phyloP scores from a whole-genome alignment of 2,113 vertebrate species.

The Macroglossus sobrinus region DNA sequence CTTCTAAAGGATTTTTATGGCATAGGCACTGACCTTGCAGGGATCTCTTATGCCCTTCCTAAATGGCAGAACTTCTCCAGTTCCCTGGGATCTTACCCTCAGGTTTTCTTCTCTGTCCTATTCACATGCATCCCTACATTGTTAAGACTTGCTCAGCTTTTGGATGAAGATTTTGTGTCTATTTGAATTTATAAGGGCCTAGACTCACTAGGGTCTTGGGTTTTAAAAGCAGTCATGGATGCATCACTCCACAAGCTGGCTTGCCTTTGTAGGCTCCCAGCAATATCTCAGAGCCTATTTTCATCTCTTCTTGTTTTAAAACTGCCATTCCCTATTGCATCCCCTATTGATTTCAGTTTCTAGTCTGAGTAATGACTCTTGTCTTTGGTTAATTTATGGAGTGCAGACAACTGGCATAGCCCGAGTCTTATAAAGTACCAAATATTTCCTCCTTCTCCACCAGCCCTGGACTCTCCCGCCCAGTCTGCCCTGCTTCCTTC shows the following conservation, averaged over 20 bases:
- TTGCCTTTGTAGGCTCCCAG: not conserved
- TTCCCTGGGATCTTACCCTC: not conserved
- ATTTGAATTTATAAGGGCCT: not conserved
- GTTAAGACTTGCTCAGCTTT: not conserved
- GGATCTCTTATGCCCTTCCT: not conserved
- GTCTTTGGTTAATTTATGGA: constrained; percentile 44
- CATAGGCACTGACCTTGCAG: not conserved
- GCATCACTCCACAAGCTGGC: not conserved
- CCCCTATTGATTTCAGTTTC: constrained; percentile 18
- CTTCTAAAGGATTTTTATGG: not conserved
- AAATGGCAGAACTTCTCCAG: not conserved
- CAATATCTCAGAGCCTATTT: not conserved
- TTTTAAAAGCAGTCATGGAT: not conserved
- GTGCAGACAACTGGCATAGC: not conserved
- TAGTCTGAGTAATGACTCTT: constrained; percentile 18
- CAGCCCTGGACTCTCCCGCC: not conserved
- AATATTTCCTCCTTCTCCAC: not conserved
- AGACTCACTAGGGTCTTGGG: not conserved
- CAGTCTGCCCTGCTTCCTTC: not conserved
- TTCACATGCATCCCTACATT: not conserved
- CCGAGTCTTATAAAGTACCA: not conserved
- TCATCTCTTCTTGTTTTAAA: constrained; percentile 24
- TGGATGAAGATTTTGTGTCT: not conserved
- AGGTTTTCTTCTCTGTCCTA: not conserved
- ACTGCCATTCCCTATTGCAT: not conserved